Evolutionary conservation across 2,888 invertebrate genomes (phyloP).

Genomic region (Drosophila prostipennis): DNA sequence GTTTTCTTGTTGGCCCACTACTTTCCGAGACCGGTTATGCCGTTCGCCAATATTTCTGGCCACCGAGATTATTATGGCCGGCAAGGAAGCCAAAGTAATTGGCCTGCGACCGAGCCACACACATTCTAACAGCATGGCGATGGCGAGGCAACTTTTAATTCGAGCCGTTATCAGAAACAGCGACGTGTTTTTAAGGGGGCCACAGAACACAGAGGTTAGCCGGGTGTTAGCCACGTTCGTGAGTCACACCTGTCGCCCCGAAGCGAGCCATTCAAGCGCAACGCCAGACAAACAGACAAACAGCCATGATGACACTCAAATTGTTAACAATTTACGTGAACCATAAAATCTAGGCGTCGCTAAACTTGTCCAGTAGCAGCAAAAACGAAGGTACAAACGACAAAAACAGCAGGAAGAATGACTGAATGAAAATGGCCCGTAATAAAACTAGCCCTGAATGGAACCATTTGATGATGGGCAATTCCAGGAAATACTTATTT

Average conservation of each 20-base stretch:
- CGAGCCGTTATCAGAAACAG: slow-evolving; percentile 53
- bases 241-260: slow-evolving; percentile 67
- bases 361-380: slow-evolving; percentile 17
- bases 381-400: background rate
- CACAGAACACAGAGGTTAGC: slow-evolving; percentile 69
- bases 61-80: slow-evolving; percentile 36
- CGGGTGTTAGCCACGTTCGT: slow-evolving; percentile 66
- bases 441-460: slow-evolving; percentile 28
- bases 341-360: slow-evolving; percentile 61
- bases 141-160: slow-evolving; percentile 36
- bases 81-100: slow-evolving; percentile 61
- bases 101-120: slow-evolving; percentile 46
- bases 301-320: slow-evolving; percentile 68
- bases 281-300: slow-evolving; percentile 35
- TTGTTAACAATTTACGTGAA: slow-evolving; percentile 55
- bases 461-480: background rate
- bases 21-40: slow-evolving; percentile 43
- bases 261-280: slow-evolving; percentile 56
- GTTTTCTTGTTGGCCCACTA: slow-evolving; percentile 43
- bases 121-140: slow-evolving; percentile 49
- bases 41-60: slow-evolving; percentile 59
- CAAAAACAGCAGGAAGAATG: slow-evolving; percentile 25
- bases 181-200: slow-evolving; percentile 70
- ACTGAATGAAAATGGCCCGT: slow-evolving; percentile 19
- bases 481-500: slow-evolving; percentile 20